Evolutionary conservation across 2,797 vertebrate species (phyloP).

Genomic region (Pempheris klunzingeri): DNA sequence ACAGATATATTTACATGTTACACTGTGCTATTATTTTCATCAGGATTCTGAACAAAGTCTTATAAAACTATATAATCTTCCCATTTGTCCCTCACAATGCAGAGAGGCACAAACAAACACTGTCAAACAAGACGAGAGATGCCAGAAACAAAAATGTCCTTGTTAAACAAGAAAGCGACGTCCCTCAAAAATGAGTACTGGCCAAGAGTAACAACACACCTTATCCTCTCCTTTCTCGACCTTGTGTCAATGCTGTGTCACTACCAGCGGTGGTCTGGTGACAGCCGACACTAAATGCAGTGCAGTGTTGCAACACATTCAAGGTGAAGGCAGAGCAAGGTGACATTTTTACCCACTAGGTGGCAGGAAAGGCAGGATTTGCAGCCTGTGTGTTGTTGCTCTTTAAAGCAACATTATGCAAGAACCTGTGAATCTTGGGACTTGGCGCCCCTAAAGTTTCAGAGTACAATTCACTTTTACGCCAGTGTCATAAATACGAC

Average conservation of each 20-base stretch:
- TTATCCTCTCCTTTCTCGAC: background rate
- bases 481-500: too few relatives aligned
- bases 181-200: conserved; percentile 25
- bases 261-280: background rate
- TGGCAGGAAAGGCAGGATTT: conserved; percentile 40
- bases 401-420: too few relatives aligned
- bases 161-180: conserved; percentile 35
- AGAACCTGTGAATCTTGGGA: too few relatives aligned
- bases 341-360: conserved; percentile 30
- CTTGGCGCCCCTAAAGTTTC: too few relatives aligned
- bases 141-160: conserved; percentile 21
- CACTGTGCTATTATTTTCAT: conserved; percentile 15
- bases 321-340: background rate
- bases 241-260: background rate
- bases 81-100: conserved; percentile 32
- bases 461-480: too few relatives aligned
- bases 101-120: conserved; percentile 23
- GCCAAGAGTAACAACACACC: conserved; percentile 14
- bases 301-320: background rate
- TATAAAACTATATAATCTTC: conserved; percentile 33
- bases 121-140: conserved; percentile 21
- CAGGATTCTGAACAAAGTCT: conserved; percentile 15
- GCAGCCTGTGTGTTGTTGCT: conserved; percentile 2
- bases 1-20: background rate
- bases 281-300: background rate